Evolutionary conservation across 2,797 vertebrate genomes (phyloP).

Genomic region (Sparus aurata): DNA sequence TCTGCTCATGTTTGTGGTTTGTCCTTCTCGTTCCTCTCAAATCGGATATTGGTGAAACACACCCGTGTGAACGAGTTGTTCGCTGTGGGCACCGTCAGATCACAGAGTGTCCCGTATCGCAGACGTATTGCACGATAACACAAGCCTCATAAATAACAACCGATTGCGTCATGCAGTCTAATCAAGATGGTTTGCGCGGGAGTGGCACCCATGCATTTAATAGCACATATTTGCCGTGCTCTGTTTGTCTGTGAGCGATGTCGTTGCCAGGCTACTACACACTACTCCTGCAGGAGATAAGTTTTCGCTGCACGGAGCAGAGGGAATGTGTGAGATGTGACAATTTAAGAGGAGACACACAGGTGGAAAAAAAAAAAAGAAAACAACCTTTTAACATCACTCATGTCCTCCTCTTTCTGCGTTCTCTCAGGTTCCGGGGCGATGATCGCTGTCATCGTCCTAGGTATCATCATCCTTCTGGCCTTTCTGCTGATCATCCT

Average conservation of each 20-base stretch:
- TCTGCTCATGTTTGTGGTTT: background rate
- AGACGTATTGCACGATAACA: background rate
- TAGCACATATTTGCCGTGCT: conserved; percentile 45
- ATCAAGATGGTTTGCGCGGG: conserved; percentile 34
- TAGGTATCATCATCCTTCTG: conserved; percentile 93
- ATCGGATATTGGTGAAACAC: conserved; percentile 10
- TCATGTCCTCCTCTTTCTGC: background rate
- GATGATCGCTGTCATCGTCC: conserved; percentile 93
- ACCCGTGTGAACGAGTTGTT: conserved; percentile 1
- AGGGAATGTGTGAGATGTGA: background rate
- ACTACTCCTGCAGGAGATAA: conserved; percentile 16
- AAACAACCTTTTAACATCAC: background rate
- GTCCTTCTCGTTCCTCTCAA: background rate
- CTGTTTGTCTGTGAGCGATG: conserved; percentile 32
- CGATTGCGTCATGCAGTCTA: conserved; percentile 18
- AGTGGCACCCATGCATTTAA: conserved; percentile 33
- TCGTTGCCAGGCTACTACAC: conserved; percentile 37
- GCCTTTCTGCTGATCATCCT: conserved; percentile 90
- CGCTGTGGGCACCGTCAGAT: conserved; percentile 11
- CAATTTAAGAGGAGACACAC: background rate
- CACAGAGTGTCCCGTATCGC: background rate
- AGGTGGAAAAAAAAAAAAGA: background rate
- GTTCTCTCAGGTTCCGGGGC: conserved; percentile 92
- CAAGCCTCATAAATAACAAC: conserved; percentile 13
- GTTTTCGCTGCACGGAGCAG: background rate